Base-by-base conservation (phyloP, 2,888 invertebrate genomes). In the Athalia cordata region DNA sequence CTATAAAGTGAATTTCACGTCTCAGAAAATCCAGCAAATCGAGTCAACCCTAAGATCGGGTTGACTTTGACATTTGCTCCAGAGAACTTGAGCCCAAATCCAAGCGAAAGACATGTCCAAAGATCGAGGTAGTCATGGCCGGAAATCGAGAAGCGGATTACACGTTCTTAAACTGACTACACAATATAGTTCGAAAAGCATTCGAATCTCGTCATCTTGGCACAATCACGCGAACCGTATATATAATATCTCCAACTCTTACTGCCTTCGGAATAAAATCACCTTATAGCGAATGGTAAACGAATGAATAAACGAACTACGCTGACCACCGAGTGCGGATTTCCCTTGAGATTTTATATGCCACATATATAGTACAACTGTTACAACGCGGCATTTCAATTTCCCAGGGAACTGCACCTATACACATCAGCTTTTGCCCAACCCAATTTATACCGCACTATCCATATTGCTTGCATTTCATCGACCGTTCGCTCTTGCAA, bases 311-410 rank as follows among this genome's bases (percentile, higher is more conserved):
- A 62, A 43, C 43, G 43, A 15, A 62, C 7, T 84, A 82, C 83
- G 81, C 80, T 82, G 83, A 85, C 84, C 84, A 77, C 82, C 29
- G 80, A 43, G 83, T 83, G 86, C 84, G 86, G 87, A 88, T 87
- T 87, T 88, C 87, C 87, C 88, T 15, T 4, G 83, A 83, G 87
- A 84, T 52, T 61, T 75, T 64, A 43, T 57, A 29, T 61, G 49
- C 45, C 15, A 62, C 61, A 62, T 47, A 61, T 45, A 72, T 47
- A 47, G 45, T 50, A 50, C 29, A 3, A 13, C 50, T 50, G 29
- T 45, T 75, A 11, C 66, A 66, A 62, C 29, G 52, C 52, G 62
- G 9, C 49, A 4, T 75, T 50, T 45, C 47, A 72, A 57, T 72
- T 59, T 13, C 59, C 43, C 11, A 59, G 59, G 61, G 50, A 9